Conservation (phyloP, 2,113 vertebrate species). For the Cettia cetti region DNA sequence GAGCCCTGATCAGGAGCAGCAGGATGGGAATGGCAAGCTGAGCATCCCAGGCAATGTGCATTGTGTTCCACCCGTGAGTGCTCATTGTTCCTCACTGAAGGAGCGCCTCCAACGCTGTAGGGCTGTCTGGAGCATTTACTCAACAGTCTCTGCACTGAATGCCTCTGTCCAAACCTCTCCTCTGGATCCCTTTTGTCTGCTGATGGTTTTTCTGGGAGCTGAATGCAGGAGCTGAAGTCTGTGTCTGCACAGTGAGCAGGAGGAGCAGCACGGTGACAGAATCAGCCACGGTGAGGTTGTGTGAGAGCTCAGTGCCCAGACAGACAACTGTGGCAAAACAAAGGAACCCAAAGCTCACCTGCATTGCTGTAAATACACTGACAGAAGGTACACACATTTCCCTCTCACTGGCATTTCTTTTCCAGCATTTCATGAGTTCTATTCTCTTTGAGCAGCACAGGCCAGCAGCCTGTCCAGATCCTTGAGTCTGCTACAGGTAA, state of each 20-base stretch:
- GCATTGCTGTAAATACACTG: not conserved
- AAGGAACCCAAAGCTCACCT: not conserved
- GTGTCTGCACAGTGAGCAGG: not conserved
- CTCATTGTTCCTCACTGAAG: not conserved
- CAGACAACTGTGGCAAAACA: not conserved
- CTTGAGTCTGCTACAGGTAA: not conserved
- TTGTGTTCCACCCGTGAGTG: not conserved
- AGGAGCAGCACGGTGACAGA: not conserved
- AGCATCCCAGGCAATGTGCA: not conserved
- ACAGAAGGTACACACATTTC: not conserved
- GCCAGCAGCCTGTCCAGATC: not conserved
- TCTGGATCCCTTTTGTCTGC: constrained; percentile 32
- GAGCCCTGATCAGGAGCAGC: not conserved
- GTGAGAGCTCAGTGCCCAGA: not conserved
- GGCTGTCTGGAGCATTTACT: constrained; percentile 8
- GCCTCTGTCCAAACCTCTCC: constrained; percentile 34
- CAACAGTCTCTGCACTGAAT: not conserved
- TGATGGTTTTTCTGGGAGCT: not conserved
- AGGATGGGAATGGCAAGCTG: not conserved
- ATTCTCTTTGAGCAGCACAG: not conserved
- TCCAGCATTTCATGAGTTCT: not conserved
- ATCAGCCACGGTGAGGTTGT: not conserved
- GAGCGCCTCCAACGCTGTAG: not conserved
- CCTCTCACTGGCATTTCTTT: not conserved
- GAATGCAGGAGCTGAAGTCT: not conserved